Evolutionary conservation across 2,888 invertebrate genomes (phyloP), one percentile per base, ranked within the genome.

Genomic region (Iselma pallidipennis): DNA sequence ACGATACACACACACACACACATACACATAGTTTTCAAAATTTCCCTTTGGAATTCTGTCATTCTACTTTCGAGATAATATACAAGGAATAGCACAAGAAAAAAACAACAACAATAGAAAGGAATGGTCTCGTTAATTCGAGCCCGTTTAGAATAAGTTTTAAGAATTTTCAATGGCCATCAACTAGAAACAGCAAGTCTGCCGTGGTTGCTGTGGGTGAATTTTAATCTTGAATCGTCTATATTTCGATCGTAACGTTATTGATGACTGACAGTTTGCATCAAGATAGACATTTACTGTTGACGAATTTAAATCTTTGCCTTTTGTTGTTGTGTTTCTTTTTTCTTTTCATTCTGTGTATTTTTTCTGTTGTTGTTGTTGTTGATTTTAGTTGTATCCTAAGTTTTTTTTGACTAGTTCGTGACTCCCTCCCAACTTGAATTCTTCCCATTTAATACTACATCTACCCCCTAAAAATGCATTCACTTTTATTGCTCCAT

Each of bases 191-290:
- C n/a, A 29, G 28, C 45, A 45, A 53, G 49, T 33, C 37, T 37
- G 9, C 31, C 31, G 14, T 16, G 37, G 37, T 37, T 37, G 37
- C 54, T 57, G 53, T 52, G 49, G 51, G 55, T 58, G 71, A 70
- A 72, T 73, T 68, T 66, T 62, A 73, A 73, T 67, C 69, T 69
- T 58, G 68, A 63, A 21, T 49, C 42, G 65, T 65, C 70, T 66
- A 74, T 73, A 72, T 71, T 69, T 69, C 69, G 57, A 67, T 66
- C 63, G 68, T 55, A 45, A 42, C 60, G 76, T 79, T 79, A 80
- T 80, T 80, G 80, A 80, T 80, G 79, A 71, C 71, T 77, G 80
- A 80, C 80, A 80, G 77, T 72, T 74, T 71, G 75, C 76, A 76
- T 77, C 77, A 74, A 78, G 79, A 78, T 78, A 77, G 78, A 78